These are phyloP conservation scores for Miniopterus natalensis DNA, from an alignment of 2,113 vertebrate species.

Conservation along the genomic window DNA sequence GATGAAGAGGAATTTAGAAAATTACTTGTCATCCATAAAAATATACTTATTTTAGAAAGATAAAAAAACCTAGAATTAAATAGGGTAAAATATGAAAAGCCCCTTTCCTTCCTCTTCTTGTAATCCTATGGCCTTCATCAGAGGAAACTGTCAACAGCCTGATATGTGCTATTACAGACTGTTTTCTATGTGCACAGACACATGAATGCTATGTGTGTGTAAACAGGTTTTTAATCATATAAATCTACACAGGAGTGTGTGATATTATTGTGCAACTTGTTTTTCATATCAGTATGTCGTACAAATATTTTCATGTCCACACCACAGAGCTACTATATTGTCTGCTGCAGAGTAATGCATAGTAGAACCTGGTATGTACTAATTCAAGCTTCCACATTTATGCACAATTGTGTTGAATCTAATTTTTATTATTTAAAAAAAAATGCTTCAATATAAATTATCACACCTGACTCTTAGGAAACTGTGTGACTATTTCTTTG, in stretches of 20 bases:
- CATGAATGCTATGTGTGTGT: not conserved
- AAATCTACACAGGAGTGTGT: not conserved
- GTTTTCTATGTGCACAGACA: not conserved
- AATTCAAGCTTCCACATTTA: not conserved
- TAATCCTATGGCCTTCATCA: not conserved
- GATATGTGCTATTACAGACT: not conserved
- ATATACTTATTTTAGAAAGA: not conserved
- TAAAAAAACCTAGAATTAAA: not conserved
- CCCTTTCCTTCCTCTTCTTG: not conserved
- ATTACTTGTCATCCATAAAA: constrained; percentile 20
- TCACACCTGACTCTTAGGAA: not conserved
- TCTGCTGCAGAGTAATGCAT: not conserved
- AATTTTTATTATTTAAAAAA: not conserved
- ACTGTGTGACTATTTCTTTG: not conserved
- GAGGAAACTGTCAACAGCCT: not conserved
- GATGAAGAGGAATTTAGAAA: not conserved
- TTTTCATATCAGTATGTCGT: not conserved
- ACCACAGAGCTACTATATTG: not conserved
- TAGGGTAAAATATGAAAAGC: not conserved
- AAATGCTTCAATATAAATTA: not conserved
- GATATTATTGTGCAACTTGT: not conserved
- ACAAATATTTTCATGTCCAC: not conserved
- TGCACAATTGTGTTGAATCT: not conserved
- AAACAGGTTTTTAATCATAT: not conserved
- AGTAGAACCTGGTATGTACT: not conserved